phyloP scores from a whole-genome alignment of 1,140 invertebrate species.

The Pachypsylla venusta region DNA sequence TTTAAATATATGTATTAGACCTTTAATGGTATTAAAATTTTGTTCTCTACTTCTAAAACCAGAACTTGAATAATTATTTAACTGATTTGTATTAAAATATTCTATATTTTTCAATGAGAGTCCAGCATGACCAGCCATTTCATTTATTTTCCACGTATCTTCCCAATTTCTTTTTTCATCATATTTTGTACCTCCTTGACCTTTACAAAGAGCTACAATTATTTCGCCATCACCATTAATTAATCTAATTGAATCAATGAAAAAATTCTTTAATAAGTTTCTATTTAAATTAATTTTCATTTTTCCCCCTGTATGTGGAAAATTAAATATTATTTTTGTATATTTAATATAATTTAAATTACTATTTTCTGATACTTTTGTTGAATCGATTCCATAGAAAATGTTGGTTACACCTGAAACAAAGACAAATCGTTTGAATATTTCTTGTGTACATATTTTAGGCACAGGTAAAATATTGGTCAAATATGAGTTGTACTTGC shows the following conservation, averaged over 20 bases:
- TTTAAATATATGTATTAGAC: slow-evolving; percentile 36
- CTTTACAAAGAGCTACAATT: slow-evolving; percentile 40
- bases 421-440: slow-evolving; percentile 18
- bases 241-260: slow-evolving; percentile 32
- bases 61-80: slow-evolving; percentile 32
- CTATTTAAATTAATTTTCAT: slow-evolving; percentile 45
- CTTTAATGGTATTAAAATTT: slow-evolving; percentile 35
- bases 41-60: slow-evolving; percentile 41
- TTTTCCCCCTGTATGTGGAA: slow-evolving; percentile 47
- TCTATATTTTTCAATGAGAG: slow-evolving; percentile 34
- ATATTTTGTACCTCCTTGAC: slow-evolving; percentile 42
- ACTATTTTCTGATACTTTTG: slow-evolving; percentile 28
- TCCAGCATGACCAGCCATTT: slow-evolving; percentile 39
- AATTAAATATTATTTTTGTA: slow-evolving; percentile 43
- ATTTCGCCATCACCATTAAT: slow-evolving; percentile 32
- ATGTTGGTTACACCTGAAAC: slow-evolving; percentile 35
- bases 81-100: slow-evolving; percentile 31
- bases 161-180: slow-evolving; percentile 38
- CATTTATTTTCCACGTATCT: slow-evolving; percentile 45
- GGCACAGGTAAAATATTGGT: no score
- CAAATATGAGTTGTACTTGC: no score
- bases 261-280: slow-evolving; percentile 38
- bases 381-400: slow-evolving; percentile 38
- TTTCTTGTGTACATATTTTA: no score
- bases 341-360: slow-evolving; percentile 29